A percentile compares a stretch with the other conserved stretches of the same genome.
These are phyloP conservation scores for Hypsibius dujardini DNA, from an alignment of 1,140 invertebrate genomes.

Conservation along the genomic window DNA sequence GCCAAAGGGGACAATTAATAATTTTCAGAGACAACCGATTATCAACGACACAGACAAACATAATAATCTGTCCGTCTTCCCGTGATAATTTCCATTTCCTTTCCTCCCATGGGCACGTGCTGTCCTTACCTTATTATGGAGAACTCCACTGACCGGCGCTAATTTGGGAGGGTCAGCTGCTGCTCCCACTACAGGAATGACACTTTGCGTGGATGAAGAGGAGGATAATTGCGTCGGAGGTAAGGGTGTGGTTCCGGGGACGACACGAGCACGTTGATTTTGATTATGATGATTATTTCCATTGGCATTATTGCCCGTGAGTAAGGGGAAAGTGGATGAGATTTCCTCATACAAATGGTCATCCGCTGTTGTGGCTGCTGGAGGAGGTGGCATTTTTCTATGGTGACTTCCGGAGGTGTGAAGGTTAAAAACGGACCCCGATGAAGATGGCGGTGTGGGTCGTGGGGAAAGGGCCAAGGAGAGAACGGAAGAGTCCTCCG, in stretches of 20 bases:
- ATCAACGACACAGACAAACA: not conserved
- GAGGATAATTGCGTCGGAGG: not conserved
- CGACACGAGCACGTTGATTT: not conserved
- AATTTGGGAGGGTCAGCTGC: slow-evolving; percentile 8
- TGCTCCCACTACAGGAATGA: not conserved
- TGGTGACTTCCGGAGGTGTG: not conserved
- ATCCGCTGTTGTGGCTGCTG: not conserved
- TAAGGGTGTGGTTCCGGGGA: no score
- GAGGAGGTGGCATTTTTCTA: not conserved
- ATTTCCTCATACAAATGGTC: slow-evolving; percentile 14
- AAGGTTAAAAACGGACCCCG: not conserved
- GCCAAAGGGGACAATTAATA: not conserved
- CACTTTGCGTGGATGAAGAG: not conserved
- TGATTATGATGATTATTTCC: not conserved
- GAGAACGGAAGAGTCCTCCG: not conserved
- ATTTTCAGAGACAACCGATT: not conserved
- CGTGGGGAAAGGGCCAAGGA: not conserved
- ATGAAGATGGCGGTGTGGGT: not conserved
- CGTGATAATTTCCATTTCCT: not conserved
- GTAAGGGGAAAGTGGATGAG: not conserved
- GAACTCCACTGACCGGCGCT: slow-evolving; percentile 9
- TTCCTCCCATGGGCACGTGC: not conserved
- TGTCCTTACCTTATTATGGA: slow-evolving; percentile 9
- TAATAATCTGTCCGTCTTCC: not conserved
- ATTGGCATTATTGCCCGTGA: not conserved